Evolutionary conservation across 2,113 vertebrate genomes (phyloP).

Genomic region (Ciconia boyciana): DNA sequence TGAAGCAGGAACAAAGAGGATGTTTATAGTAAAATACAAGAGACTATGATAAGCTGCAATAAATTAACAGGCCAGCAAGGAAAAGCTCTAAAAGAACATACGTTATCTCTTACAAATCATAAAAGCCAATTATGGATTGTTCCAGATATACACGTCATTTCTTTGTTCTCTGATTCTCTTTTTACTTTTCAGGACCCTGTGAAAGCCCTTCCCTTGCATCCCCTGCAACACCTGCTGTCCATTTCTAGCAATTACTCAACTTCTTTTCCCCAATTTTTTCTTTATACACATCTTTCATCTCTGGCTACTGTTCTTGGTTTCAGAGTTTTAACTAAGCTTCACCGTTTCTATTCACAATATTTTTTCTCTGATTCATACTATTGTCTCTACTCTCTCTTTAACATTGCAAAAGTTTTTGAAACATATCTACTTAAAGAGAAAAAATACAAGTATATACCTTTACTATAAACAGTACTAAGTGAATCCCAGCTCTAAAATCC

Average conservation of each 20-base stretch:
- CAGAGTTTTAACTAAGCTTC: background rate
- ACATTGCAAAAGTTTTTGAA: background rate
- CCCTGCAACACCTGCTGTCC: background rate
- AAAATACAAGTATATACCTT: background rate
- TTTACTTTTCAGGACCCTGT: background rate
- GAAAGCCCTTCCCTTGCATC: background rate
- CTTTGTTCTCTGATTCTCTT: background rate
- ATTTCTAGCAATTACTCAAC: background rate
- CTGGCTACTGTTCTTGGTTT: background rate
- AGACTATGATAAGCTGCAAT: background rate
- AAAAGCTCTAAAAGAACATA: background rate
- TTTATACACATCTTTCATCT: background rate
- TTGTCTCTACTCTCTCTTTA: background rate
- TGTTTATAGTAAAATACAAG: background rate
- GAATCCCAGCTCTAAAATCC: background rate
- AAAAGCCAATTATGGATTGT: background rate
- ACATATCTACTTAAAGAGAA: background rate
- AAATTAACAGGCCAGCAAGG: background rate
- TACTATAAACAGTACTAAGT: background rate
- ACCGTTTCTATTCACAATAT: background rate
- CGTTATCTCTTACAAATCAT: background rate
- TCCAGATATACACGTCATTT: background rate
- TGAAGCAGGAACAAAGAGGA: slow-evolving; percentile 45
- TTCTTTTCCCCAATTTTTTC: background rate
- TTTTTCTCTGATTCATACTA: background rate